These are phyloP conservation scores for Melanotaenia nigrans DNA, from an alignment of 2,797 vertebrate species.

Conservation along the genomic window DNA sequence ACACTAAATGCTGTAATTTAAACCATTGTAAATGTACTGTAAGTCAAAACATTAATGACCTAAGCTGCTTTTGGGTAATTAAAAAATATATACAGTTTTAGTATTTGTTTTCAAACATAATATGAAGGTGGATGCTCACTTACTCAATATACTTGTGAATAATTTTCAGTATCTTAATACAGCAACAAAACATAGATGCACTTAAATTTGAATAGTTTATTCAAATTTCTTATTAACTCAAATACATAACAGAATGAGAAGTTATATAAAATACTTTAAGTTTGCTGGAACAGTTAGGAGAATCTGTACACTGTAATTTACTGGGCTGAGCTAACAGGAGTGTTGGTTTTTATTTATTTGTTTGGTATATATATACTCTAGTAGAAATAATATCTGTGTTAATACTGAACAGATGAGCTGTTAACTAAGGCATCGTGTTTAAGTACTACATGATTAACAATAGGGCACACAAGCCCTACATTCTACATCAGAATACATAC, in stretches of 20 bases:
- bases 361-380: conserved; percentile 49
- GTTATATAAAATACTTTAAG: conserved; percentile 70
- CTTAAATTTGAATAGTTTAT: conserved; percentile 69
- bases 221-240: conserved; percentile 69
- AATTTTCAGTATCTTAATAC: conserved; percentile 7
- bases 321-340: conserved; percentile 46
- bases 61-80: conserved; percentile 42
- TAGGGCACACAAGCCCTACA: conserved; percentile 53
- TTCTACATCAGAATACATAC: conserved; percentile 54
- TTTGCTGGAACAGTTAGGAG: conserved; percentile 50
- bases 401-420: conserved; percentile 62
- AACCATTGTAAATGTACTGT: conserved; percentile 43
- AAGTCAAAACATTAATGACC: conserved; percentile 42
- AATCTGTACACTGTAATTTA: conserved; percentile 42
- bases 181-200: conserved; percentile 48
- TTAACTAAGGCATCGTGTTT: conserved; percentile 71
- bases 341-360: conserved; percentile 39
- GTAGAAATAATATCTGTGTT: conserved; percentile 41
- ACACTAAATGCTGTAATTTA: conserved; percentile 30
- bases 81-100: conserved; percentile 43
- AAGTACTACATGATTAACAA: conserved; percentile 58
- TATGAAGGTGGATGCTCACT: not conserved
- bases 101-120: conserved; percentile 20
- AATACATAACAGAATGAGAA: conserved; percentile 74
- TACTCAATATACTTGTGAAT: not conserved